Evolutionary conservation across 2,797 vertebrate genomes (phyloP).

Genomic region (Sebastes hubbsi): DNA sequence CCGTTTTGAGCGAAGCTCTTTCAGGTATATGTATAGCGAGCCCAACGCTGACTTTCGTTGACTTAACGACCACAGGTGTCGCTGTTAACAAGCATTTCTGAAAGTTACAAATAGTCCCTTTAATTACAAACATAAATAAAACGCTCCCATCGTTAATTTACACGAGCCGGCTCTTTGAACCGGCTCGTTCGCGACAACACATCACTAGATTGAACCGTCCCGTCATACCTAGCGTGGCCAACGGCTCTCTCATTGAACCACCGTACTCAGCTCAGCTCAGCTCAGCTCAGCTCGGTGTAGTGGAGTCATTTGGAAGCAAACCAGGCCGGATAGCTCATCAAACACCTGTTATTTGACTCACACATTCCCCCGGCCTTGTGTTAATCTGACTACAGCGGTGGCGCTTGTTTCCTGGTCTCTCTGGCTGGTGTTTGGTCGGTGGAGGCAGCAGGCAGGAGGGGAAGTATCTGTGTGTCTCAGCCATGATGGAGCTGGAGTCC

Average conservation of each 20-base stretch:
- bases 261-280: neutral
- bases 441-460: constrained; percentile 52
- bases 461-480: constrained; percentile 36
- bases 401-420: constrained; percentile 55
- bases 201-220: constrained; percentile 67
- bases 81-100: too few species aligned
- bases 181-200: too few species aligned
- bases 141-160: too few species aligned
- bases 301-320: constrained; percentile 19
- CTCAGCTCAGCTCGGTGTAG: constrained; percentile 28
- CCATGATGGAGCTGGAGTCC: constrained; percentile 84
- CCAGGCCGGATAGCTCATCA: neutral
- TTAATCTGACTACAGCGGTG: constrained; percentile 33
- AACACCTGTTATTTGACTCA: neutral
- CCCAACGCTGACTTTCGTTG: too few species aligned
- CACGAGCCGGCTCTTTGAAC: too few species aligned
- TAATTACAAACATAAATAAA: too few species aligned
- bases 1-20: too few species aligned
- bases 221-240: constrained; percentile 86
- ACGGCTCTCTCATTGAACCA: constrained; percentile 85
- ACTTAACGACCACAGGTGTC: too few species aligned
- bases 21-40: too few species aligned
- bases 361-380: neutral
- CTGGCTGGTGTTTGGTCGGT: constrained; percentile 59
- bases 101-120: too few species aligned